A percentile compares a stretch with the other conserved stretches of the same genome.
Evolutionary conservation across 2,888 invertebrate genomes (phyloP).

Genomic region (Rhamnusium bicolor): DNA sequence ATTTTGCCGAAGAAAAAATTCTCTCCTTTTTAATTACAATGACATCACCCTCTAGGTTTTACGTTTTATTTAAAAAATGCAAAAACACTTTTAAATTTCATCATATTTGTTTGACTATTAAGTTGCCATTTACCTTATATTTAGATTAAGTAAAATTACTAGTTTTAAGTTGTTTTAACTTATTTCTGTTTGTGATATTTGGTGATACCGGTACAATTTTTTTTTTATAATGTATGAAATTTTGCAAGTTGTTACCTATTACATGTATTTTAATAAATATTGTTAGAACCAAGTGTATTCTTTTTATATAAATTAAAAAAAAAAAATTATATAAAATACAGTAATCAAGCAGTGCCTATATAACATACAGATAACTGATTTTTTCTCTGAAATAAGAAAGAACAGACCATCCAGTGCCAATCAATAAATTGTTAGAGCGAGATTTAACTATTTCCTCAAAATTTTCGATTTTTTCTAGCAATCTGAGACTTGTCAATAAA

Average conservation of each 20-base stretch:
- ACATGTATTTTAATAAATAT: slow-evolving; percentile 38
- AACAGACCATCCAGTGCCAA: no score
- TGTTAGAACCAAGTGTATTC: slow-evolving; percentile 28
- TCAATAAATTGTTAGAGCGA: no score
- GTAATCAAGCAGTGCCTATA: no score
- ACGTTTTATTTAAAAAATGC: slow-evolving; percentile 5
- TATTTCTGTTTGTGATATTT: slow-evolving; percentile 16
- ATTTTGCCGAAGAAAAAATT: neutral
- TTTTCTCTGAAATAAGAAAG: no score
- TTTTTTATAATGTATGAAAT: slow-evolving; percentile 14
- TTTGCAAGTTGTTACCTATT: slow-evolving; percentile 36
- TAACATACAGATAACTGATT: no score
- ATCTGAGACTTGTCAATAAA: no score
- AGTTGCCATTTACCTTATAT: slow-evolving; percentile 11
- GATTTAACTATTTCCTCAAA: neutral
- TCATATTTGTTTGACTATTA: neutral
- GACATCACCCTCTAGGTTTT: slow-evolving; percentile 11
- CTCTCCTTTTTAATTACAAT: neutral
- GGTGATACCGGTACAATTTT: neutral
- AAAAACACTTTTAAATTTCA: slow-evolving; percentile 24
- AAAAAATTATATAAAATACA: no score
- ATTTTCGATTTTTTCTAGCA: neutral
- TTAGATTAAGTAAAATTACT: neutral
- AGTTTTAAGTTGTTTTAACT: slow-evolving; percentile 5
- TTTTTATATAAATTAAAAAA: no score